phyloP scores from a whole-genome alignment of 2,113 vertebrate genomes.

The Mungos mungo region DNA sequence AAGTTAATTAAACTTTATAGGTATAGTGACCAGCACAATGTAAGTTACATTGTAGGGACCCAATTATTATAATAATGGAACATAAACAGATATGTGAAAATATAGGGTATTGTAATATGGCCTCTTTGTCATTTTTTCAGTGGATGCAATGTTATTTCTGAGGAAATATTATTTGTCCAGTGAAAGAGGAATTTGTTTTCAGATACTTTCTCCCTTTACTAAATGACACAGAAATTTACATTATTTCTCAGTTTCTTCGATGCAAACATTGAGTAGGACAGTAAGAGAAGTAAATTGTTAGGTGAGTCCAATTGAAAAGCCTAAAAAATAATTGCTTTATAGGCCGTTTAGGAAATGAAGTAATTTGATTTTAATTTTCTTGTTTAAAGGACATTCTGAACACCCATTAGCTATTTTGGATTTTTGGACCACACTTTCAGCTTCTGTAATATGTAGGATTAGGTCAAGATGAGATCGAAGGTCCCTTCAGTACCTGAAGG shows the following conservation, averaged over 20 bases:
- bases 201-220: background rate
- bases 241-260: slow-evolving; percentile 39
- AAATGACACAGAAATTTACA: slow-evolving; percentile 13
- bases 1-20: slow-evolving; percentile 53
- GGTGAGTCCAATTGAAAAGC: background rate
- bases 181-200: slow-evolving; percentile 29
- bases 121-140: background rate
- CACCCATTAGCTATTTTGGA: background rate
- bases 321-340: slow-evolving; percentile 19
- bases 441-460: background rate
- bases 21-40: background rate
- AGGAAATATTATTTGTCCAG: slow-evolving; percentile 25
- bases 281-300: slow-evolving; percentile 2
- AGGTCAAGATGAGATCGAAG: background rate
- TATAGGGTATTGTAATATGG: background rate
- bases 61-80: slow-evolving; percentile 45
- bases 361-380: slow-evolving; percentile 46
- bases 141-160: background rate
- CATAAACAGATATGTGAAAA: slow-evolving; percentile 32
- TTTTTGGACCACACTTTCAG: background rate
- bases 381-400: background rate
- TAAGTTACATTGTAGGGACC: background rate
- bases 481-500: background rate
- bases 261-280: background rate
- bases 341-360: background rate